A percentile compares a stretch with the other conserved stretches of the same genome.
Evolutionary conservation across 2,113 vertebrate genomes (phyloP).

Genomic region (Steatornis caripensis): DNA sequence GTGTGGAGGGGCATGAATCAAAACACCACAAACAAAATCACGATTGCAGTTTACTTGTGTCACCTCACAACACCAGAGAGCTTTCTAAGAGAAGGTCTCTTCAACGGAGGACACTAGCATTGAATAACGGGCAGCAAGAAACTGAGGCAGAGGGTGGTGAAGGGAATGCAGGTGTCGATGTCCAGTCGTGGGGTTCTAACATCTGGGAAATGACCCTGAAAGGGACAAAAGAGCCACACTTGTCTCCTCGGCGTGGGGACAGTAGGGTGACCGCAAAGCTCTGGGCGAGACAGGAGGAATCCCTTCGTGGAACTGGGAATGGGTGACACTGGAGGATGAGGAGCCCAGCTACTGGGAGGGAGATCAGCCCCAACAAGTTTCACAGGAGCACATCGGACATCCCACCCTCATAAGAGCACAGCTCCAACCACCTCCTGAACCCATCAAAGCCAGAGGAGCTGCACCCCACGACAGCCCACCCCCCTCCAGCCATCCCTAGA

Average conservation of each 20-base stretch:
- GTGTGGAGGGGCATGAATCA: accelerated
- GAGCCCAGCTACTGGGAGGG: neutral
- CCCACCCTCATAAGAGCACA: neutral
- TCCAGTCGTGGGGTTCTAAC: neutral
- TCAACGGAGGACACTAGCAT: accelerated
- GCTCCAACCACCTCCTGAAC: neutral
- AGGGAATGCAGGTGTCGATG: accelerated
- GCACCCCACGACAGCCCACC: neutral
- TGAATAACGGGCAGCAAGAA: neutral
- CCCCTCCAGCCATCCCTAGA: neutral
- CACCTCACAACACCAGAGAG: neutral
- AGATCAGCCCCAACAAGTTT: neutral
- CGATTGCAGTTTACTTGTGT: neutral
- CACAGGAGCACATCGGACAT: neutral
- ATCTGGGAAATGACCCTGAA: neutral
- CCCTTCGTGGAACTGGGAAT: neutral
- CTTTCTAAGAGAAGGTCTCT: neutral
- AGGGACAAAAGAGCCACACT: neutral
- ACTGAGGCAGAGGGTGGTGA: neutral
- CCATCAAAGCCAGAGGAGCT: neutral
- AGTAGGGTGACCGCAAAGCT: neutral
- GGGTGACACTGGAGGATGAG: neutral
- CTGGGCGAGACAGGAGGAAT: no score
- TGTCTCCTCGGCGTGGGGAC: neutral
- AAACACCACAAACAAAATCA: accelerated